Evolutionary conservation across 2,797 vertebrate species (phyloP), one percentile per base, ranked within the genome.

Genomic region (Xenentodon cancila): DNA sequence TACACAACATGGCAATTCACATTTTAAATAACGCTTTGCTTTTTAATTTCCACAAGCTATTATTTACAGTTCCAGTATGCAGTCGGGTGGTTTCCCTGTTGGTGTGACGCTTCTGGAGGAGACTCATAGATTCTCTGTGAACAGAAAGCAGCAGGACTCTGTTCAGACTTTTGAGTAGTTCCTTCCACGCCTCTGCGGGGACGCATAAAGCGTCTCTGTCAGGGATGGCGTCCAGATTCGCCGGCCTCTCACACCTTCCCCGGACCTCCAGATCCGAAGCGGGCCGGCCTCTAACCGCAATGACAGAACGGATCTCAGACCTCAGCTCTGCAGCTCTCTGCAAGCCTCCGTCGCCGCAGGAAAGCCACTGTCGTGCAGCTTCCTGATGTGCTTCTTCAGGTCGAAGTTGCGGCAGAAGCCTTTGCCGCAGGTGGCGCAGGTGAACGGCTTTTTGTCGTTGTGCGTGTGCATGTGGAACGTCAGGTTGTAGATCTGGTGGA

Each of bases 391-490:
- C 63, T 99, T 99, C 91, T 99, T 98, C 87, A 99, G 93, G 89
- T 99, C 97, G 92, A 99, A 99, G 95, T 99, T 99, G 91, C 97
- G 90, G 90, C 97, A 99, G 92, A 99, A 98, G 64, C 97, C 97
- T 58, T 98, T 98, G 53, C 97, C 97, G 25, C 97, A 98, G 30
- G 96, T 97, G 66, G 93, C 90, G 79, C 97, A 98, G 75, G 96
- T 98, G 93, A 98, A 98, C 78, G 97, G 97, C 87, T 98, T 98
- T 93, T 98, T 97, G 92, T 98, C 97, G 51, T 97, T 98, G 93
- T 99, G 97, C 16, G 97, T 99, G 93, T 98, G 97, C 96, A 98
- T 98, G 92, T 98, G 97, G 90, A 99, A 98, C 53, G 97, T 98
- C 71, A 99, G 95, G 88, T 99, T 99, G 93, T 99, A 99, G 47